Evolutionary conservation across 2,113 vertebrate species (phyloP), one percentile per base, ranked within the genome.

Genomic region (Bos indicus): DNA sequence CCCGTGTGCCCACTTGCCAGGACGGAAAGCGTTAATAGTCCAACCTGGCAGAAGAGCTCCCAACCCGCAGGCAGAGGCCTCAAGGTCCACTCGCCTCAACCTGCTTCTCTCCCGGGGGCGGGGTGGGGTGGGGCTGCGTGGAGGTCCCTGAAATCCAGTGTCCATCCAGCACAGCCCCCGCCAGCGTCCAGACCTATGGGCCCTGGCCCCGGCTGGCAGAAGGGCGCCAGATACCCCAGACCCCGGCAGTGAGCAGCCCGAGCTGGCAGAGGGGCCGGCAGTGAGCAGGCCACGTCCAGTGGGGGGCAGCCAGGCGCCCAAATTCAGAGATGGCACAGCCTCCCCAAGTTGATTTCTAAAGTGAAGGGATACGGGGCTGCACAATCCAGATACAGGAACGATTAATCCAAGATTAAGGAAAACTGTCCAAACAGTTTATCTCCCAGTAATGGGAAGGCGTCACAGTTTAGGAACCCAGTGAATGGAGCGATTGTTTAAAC

Each of bases 401-500:
- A 99, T 99, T 99, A 99, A 99, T 99, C 99, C 98, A 97, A 99
- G 99, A 99, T 99, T 99, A 99, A 99, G 98, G 98, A 98, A 99
- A 99, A 98, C 97, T 97, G 98, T 99, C 99, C 99, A 98, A 99
- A 99, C 99, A 99, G 99, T 99, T 99, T 99, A 99, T 99, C 99
- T 99, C 98, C 97, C 98, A 97, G 98, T 98, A 99, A 99, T 99
- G 99, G 99, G 98, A 98, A 99, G 98, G 99, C 98, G 98, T 98
- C 98, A 99, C 99, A 99, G 99, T 99, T 99, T 99, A 99, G 99
- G 99, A 98, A 96, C 98, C 96, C 96, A 3, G 95, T 98, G 99
- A 99, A 99, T 98, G 98, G 98, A 98, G 98, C 99, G 97, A 99
- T 99, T 99, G 99, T 99, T 99, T 99, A 99, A 99, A 99, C 98